phyloP scores from a whole-genome alignment of 2,113 vertebrate species.

The Calypte anna region DNA sequence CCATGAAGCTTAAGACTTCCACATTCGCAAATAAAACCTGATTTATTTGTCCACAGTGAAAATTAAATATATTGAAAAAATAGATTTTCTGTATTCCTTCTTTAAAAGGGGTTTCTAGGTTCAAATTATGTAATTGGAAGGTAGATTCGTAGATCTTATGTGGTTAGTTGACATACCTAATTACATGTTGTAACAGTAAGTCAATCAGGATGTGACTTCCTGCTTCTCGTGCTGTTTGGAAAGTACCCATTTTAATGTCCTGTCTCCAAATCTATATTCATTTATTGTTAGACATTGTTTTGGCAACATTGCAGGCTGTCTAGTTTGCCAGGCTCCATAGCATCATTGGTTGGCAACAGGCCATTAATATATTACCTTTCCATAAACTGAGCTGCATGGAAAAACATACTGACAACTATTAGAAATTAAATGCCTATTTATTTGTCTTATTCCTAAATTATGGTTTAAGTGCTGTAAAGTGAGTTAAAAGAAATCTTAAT shows the following conservation, averaged over 20 bases:
- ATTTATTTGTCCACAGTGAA: neutral
- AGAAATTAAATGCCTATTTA: neutral
- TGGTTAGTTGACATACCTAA: neutral
- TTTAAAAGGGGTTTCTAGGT: neutral
- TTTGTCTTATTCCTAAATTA: constrained; percentile 18
- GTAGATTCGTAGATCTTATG: neutral
- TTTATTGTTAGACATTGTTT: constrained; percentile 33
- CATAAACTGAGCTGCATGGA: constrained; percentile 7
- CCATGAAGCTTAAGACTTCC: neutral
- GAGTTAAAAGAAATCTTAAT: constrained; percentile 12
- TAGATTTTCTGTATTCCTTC: neutral
- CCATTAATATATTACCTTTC: neutral
- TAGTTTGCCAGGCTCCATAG: constrained; percentile 41
- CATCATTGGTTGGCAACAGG: constrained; percentile 8
- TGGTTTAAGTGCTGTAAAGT: neutral
- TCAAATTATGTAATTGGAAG: neutral
- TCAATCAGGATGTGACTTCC: constrained; percentile 20
- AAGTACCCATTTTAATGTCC: constrained; percentile 3
- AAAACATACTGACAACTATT: neutral
- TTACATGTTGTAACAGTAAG: neutral
- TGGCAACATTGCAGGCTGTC: neutral
- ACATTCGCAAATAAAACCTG: neutral
- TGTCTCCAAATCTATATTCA: neutral
- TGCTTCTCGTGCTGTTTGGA: neutral
- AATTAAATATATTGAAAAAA: neutral